phyloP scores from a whole-genome alignment of 1,140 invertebrate genomes.

The Patella vulgata region DNA sequence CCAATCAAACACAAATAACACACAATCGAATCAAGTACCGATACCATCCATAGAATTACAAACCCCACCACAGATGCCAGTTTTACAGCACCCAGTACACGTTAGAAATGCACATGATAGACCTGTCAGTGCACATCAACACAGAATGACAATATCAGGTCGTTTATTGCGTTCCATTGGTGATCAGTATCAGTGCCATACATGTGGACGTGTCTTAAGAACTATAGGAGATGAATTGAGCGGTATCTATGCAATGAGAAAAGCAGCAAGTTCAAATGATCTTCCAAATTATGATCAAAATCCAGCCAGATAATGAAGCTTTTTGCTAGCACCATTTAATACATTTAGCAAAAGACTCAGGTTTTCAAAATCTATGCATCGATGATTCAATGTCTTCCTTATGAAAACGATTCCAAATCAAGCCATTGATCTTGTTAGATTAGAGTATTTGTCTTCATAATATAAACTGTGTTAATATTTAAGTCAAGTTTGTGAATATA shows the following conservation, averaged over 20 bases:
- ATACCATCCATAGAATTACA: no score
- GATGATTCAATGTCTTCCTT: no score
- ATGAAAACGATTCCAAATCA: neutral
- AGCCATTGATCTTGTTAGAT: neutral
- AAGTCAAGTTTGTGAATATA: no score
- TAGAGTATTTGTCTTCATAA: neutral
- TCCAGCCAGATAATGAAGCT: no score
- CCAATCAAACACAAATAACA: neutral
- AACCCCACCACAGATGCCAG: neutral
- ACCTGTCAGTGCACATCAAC: constrained; percentile 29
- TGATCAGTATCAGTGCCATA: constrained; percentile 34
- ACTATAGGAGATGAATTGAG: constrained; percentile 40
- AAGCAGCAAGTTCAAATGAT: constrained; percentile 19
- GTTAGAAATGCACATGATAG: constrained; percentile 2
- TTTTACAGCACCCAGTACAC: neutral
- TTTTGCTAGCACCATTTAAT: no score
- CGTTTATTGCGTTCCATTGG: constrained; percentile 37
- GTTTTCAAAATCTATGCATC: no score
- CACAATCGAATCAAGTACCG: neutral
- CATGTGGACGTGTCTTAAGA: constrained; percentile 35
- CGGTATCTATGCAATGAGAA: constrained; percentile 25
- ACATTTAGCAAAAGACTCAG: no score
- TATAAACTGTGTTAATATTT: no score
- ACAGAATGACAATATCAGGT: constrained; percentile 31
- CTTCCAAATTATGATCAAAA: neutral